Base-by-base conservation (phyloP, 2,797 vertebrate genomes). In the Cyclopterus lumpus region DNA sequence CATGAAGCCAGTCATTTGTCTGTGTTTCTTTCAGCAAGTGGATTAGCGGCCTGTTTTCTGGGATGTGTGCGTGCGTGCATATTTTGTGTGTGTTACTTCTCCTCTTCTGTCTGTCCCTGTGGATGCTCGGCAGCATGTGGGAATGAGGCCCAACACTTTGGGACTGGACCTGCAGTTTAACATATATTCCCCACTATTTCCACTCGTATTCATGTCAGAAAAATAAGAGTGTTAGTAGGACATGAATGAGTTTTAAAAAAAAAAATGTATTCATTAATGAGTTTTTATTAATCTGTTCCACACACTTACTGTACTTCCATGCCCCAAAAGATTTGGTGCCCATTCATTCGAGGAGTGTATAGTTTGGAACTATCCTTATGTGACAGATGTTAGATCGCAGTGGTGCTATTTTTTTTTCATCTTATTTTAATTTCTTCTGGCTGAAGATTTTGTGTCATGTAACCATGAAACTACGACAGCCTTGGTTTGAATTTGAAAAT, bases 41-140 rank as follows among this genome's bases (percentile, higher is more conserved):
- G 81, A 88, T 89, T 77, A 77, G 32, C 71, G 55, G 62, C 54
- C 57, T 73, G 66, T 71, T 81, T 78, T 88, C 81, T 85, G 36
- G 62, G 78, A 71, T 69, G 64, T 67, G 57, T 73, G 49, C 69
- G 18, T 66, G 63, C 64, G 69, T 58, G 42, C 67, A 38, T 42
- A 18, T 67, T 76, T 54, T 75, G 38, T 44, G 46, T 80, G 78
- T 53, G 72, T 79, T 22, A 20, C 48, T 85, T 75, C 58, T 79
- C 22, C 80, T 87, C 68, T 58, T 77, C 20, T 44, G 51, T 76
- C n/a, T 40, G 38, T 88, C 85, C 67, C 81, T 46, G 44, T 26
- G 68, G 83, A 77, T 34, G 5, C 67, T 76, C 26, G 0, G 30
- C 69, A 42, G 32, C 70, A 20, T 32, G 24, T 74, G 40, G 57